A percentile compares a stretch with the other conserved stretches of the same genome.
Evolutionary conservation across 2,888 invertebrate genomes (phyloP).

Genomic region (Caenorhabditis wallacei): DNA sequence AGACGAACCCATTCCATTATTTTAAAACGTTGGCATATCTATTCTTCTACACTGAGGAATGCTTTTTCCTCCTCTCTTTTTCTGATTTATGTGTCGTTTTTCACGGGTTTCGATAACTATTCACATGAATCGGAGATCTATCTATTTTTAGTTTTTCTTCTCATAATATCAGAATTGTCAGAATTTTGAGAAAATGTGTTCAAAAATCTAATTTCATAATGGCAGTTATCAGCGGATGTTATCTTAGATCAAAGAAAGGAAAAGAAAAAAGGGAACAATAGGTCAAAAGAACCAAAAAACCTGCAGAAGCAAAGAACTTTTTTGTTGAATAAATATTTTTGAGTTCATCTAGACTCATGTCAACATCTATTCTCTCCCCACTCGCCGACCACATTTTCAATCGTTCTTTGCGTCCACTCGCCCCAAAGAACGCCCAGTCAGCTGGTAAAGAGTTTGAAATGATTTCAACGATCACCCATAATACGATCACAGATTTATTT

Average conservation of each 20-base stretch:
- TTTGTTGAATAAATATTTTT: conserved; percentile 37
- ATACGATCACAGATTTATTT: conserved; percentile 52
- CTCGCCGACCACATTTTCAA: conserved; percentile 31
- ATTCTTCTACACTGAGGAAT: neutral
- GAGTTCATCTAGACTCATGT: neutral
- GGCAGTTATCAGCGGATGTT: no score
- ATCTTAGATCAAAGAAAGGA: no score
- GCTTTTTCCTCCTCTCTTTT: neutral
- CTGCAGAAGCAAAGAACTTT: conserved; percentile 18
- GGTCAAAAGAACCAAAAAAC: conserved; percentile 12
- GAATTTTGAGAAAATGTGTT: no score
- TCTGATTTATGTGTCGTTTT: conserved; percentile 8
- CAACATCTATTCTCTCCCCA: conserved; percentile 15
- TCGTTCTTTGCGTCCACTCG: conserved; percentile 50
- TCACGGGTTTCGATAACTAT: neutral
- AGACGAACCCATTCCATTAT: neutral
- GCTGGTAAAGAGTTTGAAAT: conserved; percentile 29
- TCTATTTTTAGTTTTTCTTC: neutral
- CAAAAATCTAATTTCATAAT: no score
- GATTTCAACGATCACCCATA: conserved; percentile 10
- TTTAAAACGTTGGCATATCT: conserved; percentile 8
- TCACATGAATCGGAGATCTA: neutral
- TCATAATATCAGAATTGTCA: no score
- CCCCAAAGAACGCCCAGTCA: conserved; percentile 55
- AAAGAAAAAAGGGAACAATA: no score